Evolutionary conservation across 2,797 vertebrate species (phyloP).

Genomic region (Micropoecilia bifurca): DNA sequence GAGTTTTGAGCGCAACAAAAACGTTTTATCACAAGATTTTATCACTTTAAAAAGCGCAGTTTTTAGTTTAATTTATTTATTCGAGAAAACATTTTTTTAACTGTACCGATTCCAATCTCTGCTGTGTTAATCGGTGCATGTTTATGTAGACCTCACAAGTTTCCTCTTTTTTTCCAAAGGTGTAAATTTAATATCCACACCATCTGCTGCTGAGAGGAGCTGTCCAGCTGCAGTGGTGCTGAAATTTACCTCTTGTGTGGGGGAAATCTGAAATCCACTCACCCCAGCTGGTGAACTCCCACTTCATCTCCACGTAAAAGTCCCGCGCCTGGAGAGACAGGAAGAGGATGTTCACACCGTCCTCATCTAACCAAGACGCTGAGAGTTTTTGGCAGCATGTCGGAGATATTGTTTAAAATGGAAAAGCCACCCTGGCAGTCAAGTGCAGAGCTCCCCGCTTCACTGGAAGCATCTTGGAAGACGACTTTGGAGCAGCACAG

Average conservation of each 20-base stretch:
- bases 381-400: neutral
- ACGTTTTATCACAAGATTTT: neutral
- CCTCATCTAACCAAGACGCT: neutral
- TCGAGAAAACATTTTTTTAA: too few relatives aligned
- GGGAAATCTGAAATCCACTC: conserved; percentile 42
- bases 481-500: neutral
- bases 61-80: neutral
- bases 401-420: neutral
- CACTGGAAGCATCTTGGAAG: neutral
- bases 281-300: conserved; percentile 97
- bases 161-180: neutral
- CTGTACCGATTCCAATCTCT: neutral
- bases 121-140: neutral
- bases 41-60: neutral
- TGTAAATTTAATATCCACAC: neutral
- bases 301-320: conserved; percentile 98
- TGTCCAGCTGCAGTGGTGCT: conserved; percentile 71
- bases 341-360: neutral
- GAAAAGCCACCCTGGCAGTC: neutral
- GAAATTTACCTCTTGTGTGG: conserved; percentile 58
- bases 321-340: conserved; percentile 84
- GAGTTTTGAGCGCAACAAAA: neutral
- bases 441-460: too few relatives aligned
- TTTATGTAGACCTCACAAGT: neutral
- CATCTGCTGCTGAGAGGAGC: conserved; percentile 52